phyloP scores from a whole-genome alignment of 2,888 invertebrate species.

The Heliconius charithonia region DNA sequence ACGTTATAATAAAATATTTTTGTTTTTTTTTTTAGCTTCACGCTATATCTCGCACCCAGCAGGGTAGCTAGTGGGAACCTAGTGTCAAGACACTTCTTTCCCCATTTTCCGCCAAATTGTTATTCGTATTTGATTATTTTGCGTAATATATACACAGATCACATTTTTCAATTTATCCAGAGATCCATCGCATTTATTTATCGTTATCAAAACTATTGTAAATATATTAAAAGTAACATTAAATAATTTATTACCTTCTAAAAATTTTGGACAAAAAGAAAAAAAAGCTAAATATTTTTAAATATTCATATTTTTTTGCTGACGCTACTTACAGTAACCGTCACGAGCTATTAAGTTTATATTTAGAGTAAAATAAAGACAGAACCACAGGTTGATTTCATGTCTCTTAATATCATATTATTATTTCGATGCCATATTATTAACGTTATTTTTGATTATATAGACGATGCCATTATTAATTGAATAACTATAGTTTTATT shows the following conservation, averaged over 20 bases:
- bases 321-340: background rate
- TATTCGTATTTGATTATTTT: no score
- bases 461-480: background rate
- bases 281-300: background rate
- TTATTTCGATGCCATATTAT: background rate
- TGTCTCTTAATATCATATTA: conserved; percentile 11
- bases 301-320: background rate
- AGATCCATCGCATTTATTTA: no score
- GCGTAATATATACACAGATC: no score
- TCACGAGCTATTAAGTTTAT: conserved; percentile 8
- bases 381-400: background rate
- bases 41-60: no score
- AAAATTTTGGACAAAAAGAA: background rate
- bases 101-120: no score
- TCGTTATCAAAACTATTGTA: no score
- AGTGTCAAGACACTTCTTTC: no score
- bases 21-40: no score
- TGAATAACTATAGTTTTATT: background rate
- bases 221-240: no score
- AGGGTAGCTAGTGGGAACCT: no score
- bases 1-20: background rate
- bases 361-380: conserved; percentile 19
- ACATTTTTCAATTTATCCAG: no score
- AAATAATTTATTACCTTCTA: no score
- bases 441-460: background rate